phyloP scores from a whole-genome alignment of 1,140 invertebrate genomes.

The Drosophila littoralis region DNA sequence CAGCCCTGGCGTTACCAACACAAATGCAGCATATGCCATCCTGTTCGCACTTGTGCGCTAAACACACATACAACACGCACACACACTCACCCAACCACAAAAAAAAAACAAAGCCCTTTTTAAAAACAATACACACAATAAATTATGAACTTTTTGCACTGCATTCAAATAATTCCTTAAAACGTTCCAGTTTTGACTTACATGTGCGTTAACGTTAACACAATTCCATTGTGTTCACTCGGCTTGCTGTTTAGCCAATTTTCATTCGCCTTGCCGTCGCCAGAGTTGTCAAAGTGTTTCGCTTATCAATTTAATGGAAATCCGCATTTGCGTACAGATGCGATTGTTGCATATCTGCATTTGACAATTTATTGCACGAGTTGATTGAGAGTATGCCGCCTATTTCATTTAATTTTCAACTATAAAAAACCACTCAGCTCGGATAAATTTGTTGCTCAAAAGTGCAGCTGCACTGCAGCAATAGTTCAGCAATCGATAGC shows the following conservation, averaged over 20 bases:
- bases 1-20: slow-evolving; percentile 28
- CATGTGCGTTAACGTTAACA: slow-evolving; percentile 49
- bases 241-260: slow-evolving; percentile 54
- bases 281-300: slow-evolving; percentile 38
- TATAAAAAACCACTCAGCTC: too few relatives aligned
- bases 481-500: neutral
- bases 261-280: slow-evolving; percentile 51
- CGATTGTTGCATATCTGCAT: slow-evolving; percentile 14
- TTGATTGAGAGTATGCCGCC: neutral
- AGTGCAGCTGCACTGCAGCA: neutral
- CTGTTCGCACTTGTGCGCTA: slow-evolving; percentile 31
- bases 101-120: slow-evolving; percentile 47
- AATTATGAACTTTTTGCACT: slow-evolving; percentile 20
- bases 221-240: slow-evolving; percentile 51
- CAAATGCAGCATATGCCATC: slow-evolving; percentile 21
- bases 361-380: neutral
- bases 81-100: slow-evolving; percentile 19
- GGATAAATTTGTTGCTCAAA: neutral
- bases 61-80: slow-evolving; percentile 1
- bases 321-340: slow-evolving; percentile 5
- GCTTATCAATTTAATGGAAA: slow-evolving; percentile 8
- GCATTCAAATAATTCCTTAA: neutral
- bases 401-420: neutral
- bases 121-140: slow-evolving; percentile 20
- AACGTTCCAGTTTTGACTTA: slow-evolving; percentile 28